Conservation (phyloP, 2,888 invertebrate genomes). For the Cecidostiba fungosa region DNA sequence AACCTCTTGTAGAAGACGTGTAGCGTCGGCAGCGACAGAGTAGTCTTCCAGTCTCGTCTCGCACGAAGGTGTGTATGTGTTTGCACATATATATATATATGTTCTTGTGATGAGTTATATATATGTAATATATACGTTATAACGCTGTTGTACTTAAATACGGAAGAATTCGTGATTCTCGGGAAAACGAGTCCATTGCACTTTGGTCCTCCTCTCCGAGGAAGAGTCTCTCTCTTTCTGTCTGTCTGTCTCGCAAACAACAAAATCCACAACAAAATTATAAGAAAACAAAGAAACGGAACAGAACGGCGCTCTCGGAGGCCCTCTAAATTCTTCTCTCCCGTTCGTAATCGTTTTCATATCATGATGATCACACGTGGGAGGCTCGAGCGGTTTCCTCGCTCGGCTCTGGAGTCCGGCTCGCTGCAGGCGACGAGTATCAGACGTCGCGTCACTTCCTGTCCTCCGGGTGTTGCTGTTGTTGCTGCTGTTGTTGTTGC, state of each 20-base stretch:
- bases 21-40: not conserved
- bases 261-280: not conserved
- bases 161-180: constrained; percentile 62
- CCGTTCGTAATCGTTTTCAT: not conserved
- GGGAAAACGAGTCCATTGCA: constrained; percentile 64
- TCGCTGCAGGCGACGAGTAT: constrained; percentile 2
- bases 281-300: constrained; percentile 16
- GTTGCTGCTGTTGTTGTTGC: not conserved
- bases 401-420: not conserved
- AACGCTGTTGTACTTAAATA: constrained; percentile 58
- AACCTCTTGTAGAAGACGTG: not conserved
- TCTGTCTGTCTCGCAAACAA: not conserved
- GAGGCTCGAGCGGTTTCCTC: not conserved
- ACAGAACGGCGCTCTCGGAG: not conserved
- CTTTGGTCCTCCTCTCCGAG: constrained; percentile 54
- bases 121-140: not conserved
- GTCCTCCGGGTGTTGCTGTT: constrained; percentile 74
- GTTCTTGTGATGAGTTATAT: not conserved
- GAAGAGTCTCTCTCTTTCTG: not conserved
- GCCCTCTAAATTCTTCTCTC: not conserved
- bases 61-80: constrained; percentile 30
- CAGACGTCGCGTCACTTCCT: constrained; percentile 77
- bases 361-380: not conserved
- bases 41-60: constrained; percentile 38
- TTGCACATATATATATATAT: not conserved